Evolutionary conservation across 2,113 vertebrate genomes (phyloP).

Genomic region (Pelobates fuscus): DNA sequence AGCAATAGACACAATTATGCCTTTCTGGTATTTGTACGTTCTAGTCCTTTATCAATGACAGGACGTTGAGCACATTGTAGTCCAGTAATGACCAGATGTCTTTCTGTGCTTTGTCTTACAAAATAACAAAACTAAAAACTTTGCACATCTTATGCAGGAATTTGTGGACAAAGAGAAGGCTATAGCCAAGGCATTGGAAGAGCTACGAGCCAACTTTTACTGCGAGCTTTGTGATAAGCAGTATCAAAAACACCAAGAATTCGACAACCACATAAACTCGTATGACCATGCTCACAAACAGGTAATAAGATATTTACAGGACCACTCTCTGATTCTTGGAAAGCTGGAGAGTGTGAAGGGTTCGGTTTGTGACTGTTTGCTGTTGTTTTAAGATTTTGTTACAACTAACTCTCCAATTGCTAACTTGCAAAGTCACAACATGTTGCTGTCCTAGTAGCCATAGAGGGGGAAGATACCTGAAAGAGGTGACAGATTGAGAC

Average conservation of each 20-base stretch:
- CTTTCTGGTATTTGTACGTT: too few relatives aligned
- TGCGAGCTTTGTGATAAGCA: conserved; percentile 99
- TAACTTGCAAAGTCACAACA: background rate
- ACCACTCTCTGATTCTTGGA: too few relatives aligned
- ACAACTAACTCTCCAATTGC: too few relatives aligned
- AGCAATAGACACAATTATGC: too few relatives aligned
- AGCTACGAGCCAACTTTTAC: conserved; percentile 97
- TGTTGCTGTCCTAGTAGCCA: too few relatives aligned
- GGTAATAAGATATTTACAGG: conserved; percentile 65
- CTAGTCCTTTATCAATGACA: too few relatives aligned
- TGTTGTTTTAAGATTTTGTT: background rate
- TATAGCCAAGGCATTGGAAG: conserved; percentile 96
- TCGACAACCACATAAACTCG: conserved; percentile 99
- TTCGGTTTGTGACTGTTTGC: background rate
- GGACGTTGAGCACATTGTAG: too few relatives aligned
- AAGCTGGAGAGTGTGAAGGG: background rate
- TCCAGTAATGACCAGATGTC: too few relatives aligned
- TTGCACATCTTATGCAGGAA: conserved; percentile 70
- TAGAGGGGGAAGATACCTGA: too few relatives aligned
- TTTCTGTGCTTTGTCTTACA: too few relatives aligned
- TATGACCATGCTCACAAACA: conserved; percentile 98
- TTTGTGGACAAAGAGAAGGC: conserved; percentile 97
- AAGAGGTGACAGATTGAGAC: too few relatives aligned
- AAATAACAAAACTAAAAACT: too few relatives aligned
- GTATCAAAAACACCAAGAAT: conserved; percentile 98